phyloP scores from a whole-genome alignment of 1,140 invertebrate species.

The Orchesella cincta region DNA sequence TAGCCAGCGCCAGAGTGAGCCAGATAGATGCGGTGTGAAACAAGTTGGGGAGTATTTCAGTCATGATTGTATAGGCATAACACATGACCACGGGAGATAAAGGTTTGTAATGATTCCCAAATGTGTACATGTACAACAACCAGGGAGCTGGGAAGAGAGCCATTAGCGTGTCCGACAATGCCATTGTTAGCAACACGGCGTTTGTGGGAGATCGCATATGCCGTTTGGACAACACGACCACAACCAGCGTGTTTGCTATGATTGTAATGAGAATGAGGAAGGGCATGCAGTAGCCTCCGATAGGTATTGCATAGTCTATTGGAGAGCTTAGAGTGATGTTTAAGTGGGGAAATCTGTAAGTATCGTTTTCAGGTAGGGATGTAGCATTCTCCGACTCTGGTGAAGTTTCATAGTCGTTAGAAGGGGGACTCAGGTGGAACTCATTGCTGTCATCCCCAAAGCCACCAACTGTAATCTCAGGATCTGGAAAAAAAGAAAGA shows the following conservation, averaged over 20 bases:
- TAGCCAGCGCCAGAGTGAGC: conserved; percentile 81
- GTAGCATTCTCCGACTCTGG: not conserved
- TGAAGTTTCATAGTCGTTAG: not conserved
- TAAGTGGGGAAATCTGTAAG: conserved; percentile 50
- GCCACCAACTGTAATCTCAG: not conserved
- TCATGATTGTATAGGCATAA: conserved; percentile 76
- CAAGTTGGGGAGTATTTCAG: conserved; percentile 74
- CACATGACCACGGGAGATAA: conserved; percentile 72
- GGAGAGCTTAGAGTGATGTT: conserved; percentile 69
- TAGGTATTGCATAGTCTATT: conserved; percentile 64
- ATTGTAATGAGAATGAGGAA: conserved; percentile 82
- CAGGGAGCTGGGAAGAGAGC: conserved; percentile 83
- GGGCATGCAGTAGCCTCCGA: conserved; percentile 78
- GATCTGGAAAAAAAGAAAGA: not conserved
- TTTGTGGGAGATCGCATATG: conserved; percentile 72
- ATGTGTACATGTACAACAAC: conserved; percentile 86
- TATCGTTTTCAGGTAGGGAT: not conserved
- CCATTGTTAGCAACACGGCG: conserved; percentile 76
- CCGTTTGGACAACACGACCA: conserved; percentile 61
- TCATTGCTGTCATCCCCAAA: conserved; percentile 13
- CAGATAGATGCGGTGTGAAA: conserved; percentile 92
- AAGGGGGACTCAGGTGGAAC: not conserved
- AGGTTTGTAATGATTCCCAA: conserved; percentile 79
- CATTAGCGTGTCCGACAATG: conserved; percentile 88
- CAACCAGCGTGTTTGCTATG: conserved; percentile 85